Base-by-base conservation (phyloP, 1,140 invertebrate genomes). In the Atta colombica region DNA sequence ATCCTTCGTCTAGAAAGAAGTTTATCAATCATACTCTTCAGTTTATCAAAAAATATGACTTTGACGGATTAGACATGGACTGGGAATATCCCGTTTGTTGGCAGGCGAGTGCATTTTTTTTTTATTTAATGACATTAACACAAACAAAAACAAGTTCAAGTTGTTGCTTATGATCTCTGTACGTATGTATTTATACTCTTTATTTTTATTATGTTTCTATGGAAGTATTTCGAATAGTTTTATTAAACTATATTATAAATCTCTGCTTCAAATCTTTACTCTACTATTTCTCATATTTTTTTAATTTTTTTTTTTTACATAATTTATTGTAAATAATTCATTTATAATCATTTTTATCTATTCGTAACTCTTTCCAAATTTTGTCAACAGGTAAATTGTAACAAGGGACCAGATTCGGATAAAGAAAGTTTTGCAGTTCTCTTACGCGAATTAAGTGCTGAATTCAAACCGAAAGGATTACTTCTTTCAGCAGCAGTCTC, bases 31-130 rank as follows among this genome's bases (percentile, higher is more conserved):
- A 98, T 88, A 97, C 96, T 0, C 84, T 98, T 0, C 95, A 97
- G 82, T 98, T 98, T 89, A 94, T 99, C 21, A 96, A 97, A 71
- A 97, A 98, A 92, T 97, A 98, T 89, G 96, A 96, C n/a, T 98
- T 98, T 90, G 98, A 98, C 93, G 98, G 98, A 10, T 95, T 99
- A 0, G 98, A 99, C 93, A 94, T 99, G 35, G 98, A 99, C 93
- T 99, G 98, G 98, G 98, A 98, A 92, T 99, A 98, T 95, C 98
- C 98, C 1, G 98, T 97, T 86, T 99, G 98, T 93, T 98, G 98
- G 98, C 98, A 98, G 95, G 97, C 98, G 2, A 81, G 16, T 16
- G 21, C 5, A 53, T 53, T 53, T 53, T 31, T 31, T 31, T 55
- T 81, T 39, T 8, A 39, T 31, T 65, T 35, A n/a, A 74, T 77